Base-by-base conservation (phyloP, 92 coral and sea anemone genomes). In the Epizoanthus stellaris region DNA sequence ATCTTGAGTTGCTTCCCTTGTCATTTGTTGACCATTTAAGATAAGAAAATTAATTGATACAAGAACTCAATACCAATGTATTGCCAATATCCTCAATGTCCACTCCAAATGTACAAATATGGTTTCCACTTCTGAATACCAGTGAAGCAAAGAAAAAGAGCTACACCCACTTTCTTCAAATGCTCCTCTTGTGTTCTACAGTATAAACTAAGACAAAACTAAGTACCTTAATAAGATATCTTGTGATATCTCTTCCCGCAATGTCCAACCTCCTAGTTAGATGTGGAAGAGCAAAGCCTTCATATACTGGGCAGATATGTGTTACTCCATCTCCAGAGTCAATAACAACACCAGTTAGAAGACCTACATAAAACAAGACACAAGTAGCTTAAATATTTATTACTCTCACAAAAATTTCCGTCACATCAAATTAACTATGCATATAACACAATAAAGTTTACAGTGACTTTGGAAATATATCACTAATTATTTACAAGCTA, bases 241-340 rank as follows among this genome's bases (percentile, higher is more conserved):
- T 94, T 42, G 98, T 95, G 77, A 96, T 96, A 72, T 96, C 95
- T 7, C 98, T 92, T 11, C 98, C 98, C 47, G 98, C 98, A 52
- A 96, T 96, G 79, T 96, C 98, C 53, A 96, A 83, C 75, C 98
- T 89, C 63, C 98, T 88, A 13, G 98, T 96, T 14, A 96, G 93
- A 83, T 96, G 98, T 25, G 98, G 98, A 38, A 96, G 92, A 14
- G 98, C 91, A 89, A 96, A 96, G 6, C 98, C 98, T 91, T 96
- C 98, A 80, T 96, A 96, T 17, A 96, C 98, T 73, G 98, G 98
- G 66, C 98, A 96, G 76, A 96, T 96, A 54, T 96, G 98, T 42
- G 98, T 96, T 42, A 96, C 98, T 67, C 98, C 98, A 91, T 96
- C 98, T 52, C 98, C 98, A 72, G 98, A 96, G 80, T 96, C 98